phyloP scores from a whole-genome alignment of 2,797 vertebrate species.

The Poeciliopsis turneri region DNA sequence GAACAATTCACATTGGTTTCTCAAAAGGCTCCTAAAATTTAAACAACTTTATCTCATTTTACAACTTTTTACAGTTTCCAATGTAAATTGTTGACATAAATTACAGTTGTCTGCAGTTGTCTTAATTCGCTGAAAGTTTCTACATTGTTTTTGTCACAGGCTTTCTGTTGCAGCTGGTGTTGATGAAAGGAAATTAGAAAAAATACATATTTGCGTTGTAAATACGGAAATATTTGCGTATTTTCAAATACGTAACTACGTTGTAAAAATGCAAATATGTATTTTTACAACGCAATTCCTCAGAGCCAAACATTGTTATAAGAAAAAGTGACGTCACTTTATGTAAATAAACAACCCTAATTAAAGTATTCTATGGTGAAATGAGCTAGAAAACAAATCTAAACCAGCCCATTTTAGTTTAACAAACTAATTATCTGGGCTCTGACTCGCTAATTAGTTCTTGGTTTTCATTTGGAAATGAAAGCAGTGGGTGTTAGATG shows the following conservation, averaged over 20 bases:
- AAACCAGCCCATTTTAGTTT: background rate
- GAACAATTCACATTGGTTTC: background rate
- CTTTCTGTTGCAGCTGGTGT: background rate
- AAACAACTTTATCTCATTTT: background rate
- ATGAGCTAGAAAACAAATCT: background rate
- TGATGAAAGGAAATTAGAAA: background rate
- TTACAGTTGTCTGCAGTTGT: background rate
- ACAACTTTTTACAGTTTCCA: too few relatives aligned
- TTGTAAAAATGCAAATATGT: too few relatives aligned
- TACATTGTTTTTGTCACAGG: background rate
- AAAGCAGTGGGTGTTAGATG: background rate
- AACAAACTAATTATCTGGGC: background rate
- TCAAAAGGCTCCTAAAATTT: background rate
- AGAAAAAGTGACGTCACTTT: background rate
- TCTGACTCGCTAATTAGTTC: background rate
- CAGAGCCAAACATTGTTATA: background rate
- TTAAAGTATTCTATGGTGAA: background rate
- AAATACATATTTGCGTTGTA: background rate
- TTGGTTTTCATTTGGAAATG: background rate
- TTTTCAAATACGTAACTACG: too few relatives aligned
- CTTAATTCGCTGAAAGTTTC: background rate
- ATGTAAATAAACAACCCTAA: background rate
- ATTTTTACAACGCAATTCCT: background rate
- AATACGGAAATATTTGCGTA: too few relatives aligned
- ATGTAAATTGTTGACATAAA: background rate